Evolutionary conservation across 2,888 invertebrate genomes (phyloP).

Genomic region (Drosophila ochracea): DNA sequence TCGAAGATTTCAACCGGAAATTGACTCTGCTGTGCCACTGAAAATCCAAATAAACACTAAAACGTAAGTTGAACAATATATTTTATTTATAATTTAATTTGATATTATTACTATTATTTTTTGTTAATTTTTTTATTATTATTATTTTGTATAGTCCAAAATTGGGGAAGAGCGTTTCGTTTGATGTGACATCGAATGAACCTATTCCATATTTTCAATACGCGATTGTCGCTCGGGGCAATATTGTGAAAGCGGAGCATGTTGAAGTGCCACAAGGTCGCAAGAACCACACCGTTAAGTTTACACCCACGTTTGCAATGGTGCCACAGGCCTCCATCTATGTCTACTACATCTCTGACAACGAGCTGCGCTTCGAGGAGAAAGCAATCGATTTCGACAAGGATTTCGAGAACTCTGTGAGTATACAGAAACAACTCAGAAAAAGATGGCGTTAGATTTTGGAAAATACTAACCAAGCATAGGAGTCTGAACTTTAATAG

Average conservation of each 20-base stretch:
- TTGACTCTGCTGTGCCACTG: conserved; percentile 43
- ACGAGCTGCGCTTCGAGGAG: conserved; percentile 93
- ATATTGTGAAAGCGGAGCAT: conserved; percentile 91
- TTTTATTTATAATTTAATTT: not conserved
- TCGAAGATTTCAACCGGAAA: conserved; percentile 42
- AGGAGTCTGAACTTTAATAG: no score
- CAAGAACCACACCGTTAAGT: conserved; percentile 87
- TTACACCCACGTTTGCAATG: conserved; percentile 92
- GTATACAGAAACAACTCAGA: not conserved
- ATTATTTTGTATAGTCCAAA: conserved; percentile 83
- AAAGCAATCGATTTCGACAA: conserved; percentile 92
- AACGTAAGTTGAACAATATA: conserved; percentile 53
- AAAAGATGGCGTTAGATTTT: no score
- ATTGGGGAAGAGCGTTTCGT: conserved; percentile 90
- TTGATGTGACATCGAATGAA: conserved; percentile 91
- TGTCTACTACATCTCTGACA: conserved; percentile 90
- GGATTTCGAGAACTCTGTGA: conserved; percentile 92
- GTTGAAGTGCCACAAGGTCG: conserved; percentile 87
- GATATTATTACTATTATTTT: not conserved
- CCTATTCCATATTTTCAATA: conserved; percentile 91
- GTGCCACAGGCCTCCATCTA: conserved; percentile 93
- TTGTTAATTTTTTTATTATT: not conserved
- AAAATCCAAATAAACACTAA: conserved; percentile 61
- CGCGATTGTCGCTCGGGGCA: conserved; percentile 93
- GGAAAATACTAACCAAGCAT: no score